phyloP scores from a whole-genome alignment of 2,888 invertebrate species.

The Hemistola chrysoprasaria region DNA sequence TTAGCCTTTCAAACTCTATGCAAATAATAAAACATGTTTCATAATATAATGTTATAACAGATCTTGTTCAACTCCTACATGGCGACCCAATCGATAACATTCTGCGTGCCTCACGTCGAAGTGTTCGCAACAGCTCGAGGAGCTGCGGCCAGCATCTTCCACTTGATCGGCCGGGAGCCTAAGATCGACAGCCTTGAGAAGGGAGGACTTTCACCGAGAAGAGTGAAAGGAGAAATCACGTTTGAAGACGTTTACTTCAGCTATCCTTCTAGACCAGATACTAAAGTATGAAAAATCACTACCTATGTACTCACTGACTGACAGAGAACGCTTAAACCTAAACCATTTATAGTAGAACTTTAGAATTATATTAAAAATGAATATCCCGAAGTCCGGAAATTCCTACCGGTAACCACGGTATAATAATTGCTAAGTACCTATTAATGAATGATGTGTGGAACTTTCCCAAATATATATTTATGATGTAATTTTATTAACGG shows the following conservation, averaged over 20 bases:
- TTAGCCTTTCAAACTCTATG: too few relatives aligned
- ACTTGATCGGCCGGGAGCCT: slow-evolving; percentile 87
- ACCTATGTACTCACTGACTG: too few relatives aligned
- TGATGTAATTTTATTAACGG: too few relatives aligned
- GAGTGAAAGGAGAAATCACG: slow-evolving; percentile 85
- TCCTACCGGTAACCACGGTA: too few relatives aligned
- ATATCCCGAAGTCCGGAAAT: too few relatives aligned
- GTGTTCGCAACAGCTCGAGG: slow-evolving; percentile 88
- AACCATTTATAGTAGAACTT: too few relatives aligned
- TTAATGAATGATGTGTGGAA: too few relatives aligned
- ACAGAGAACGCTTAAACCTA: too few relatives aligned
- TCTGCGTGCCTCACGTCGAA: slow-evolving; percentile 89
- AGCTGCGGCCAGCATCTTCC: slow-evolving; percentile 87
- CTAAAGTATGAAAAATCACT: slow-evolving; percentile 72
- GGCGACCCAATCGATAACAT: slow-evolving; percentile 89
- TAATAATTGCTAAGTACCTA: too few relatives aligned
- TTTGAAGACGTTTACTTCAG: slow-evolving; percentile 87
- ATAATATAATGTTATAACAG: slow-evolving; percentile 61
- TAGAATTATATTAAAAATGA: too few relatives aligned
- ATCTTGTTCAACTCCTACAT: slow-evolving; percentile 89
- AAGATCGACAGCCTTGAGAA: slow-evolving; percentile 85
- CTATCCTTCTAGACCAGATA: slow-evolving; percentile 90
- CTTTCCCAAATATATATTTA: too few relatives aligned
- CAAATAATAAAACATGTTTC: too few relatives aligned
- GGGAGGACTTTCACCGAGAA: slow-evolving; percentile 81